A percentile compares a stretch with the other conserved stretches of the same genome.
Conservation (phyloP, 2,888 invertebrate genomes). For the Chouioia cunea region DNA sequence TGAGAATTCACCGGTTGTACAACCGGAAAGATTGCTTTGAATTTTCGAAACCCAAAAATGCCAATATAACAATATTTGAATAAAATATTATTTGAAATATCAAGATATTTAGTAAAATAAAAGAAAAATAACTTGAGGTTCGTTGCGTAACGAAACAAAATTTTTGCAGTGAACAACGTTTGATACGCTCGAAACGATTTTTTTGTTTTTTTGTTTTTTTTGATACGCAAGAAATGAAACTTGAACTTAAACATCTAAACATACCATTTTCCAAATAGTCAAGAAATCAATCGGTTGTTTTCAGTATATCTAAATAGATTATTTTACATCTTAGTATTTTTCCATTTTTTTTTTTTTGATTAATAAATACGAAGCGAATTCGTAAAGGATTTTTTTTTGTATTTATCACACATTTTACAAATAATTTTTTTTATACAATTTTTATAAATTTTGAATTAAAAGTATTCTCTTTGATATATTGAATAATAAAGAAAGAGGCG, state of each 20-base stretch:
- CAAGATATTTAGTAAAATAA: too few species aligned
- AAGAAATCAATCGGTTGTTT: constrained; percentile 14
- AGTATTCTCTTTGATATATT: not conserved
- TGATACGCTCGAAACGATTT: constrained; percentile 4
- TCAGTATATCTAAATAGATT: not conserved
- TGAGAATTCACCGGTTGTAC: too few species aligned
- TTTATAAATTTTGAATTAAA: constrained; percentile 12
- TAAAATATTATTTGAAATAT: too few species aligned
- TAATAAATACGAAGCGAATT: constrained; percentile 23
- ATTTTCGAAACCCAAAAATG: too few species aligned
- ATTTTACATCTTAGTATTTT: too few species aligned
- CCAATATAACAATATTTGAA: too few species aligned
- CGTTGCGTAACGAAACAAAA: constrained; percentile 23
- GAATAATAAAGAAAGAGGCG: constrained; percentile 11
- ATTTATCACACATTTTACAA: not conserved
- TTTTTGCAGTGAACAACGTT: constrained; percentile 20
- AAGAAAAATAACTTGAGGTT: too few species aligned
- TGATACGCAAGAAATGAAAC: constrained; percentile 1
- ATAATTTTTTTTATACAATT: constrained; percentile 6
- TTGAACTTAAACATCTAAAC: constrained; percentile 23
- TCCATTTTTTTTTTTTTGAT: too few species aligned
- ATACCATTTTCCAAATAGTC: constrained; percentile 20
- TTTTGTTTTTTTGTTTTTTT: constrained; percentile 15
- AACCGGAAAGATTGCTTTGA: too few species aligned
- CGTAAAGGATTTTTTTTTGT: not conserved